phyloP scores from a whole-genome alignment of 2,888 invertebrate species.

The Acanthosepion esculentum region DNA sequence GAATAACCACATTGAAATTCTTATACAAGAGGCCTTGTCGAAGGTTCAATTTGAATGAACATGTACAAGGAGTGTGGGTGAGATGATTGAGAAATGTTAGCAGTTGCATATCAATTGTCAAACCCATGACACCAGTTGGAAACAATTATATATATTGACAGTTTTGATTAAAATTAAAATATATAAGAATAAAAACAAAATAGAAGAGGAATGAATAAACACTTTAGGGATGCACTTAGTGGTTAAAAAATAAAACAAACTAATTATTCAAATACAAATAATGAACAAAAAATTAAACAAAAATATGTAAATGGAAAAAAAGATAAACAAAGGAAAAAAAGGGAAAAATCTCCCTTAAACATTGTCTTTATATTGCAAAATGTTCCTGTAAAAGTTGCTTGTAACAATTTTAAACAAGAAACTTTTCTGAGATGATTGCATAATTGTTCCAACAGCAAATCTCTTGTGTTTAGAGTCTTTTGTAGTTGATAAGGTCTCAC shows the following conservation, averaged over 20 bases:
- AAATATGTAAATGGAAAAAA: neutral
- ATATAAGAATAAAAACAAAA: neutral
- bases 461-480: neutral
- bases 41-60: neutral
- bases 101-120: neutral
- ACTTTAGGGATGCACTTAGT: neutral
- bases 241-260: neutral
- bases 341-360: neutral
- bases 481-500: neutral
- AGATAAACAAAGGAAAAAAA: neutral
- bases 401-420: neutral
- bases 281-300: neutral
- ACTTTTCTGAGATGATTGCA: neutral
- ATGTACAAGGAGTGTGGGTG: neutral
- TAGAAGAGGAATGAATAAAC: neutral
- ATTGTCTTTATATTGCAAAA: constrained; percentile 25
- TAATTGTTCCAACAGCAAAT: neutral
- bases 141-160: constrained; percentile 13
- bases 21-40: neutral
- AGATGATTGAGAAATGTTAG: neutral
- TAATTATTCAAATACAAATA: neutral
- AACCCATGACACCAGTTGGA: neutral
- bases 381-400: neutral
- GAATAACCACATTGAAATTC: neutral
- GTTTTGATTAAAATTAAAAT: neutral